Conservation (phyloP, 2,113 vertebrate species). For the Albula goreensis region DNA sequence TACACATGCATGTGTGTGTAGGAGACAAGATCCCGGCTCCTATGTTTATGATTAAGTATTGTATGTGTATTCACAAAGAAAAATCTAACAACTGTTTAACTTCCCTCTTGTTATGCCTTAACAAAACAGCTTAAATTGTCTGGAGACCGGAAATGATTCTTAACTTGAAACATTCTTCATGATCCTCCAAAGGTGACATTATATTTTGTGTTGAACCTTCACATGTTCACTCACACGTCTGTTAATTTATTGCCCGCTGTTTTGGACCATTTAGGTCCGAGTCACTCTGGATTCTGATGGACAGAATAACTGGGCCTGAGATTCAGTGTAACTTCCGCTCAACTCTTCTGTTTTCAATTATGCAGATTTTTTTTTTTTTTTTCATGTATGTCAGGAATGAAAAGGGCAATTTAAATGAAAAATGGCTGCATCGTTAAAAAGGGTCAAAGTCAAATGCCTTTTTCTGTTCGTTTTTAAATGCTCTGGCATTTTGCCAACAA, state of each 20-base stretch:
- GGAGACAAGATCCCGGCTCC: too few relatives aligned
- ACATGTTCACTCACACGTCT: background rate
- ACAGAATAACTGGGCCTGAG: background rate
- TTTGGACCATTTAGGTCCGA: background rate
- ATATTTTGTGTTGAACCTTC: background rate
- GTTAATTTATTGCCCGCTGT: background rate
- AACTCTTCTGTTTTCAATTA: background rate
- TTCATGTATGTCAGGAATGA: background rate
- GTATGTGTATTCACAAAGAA: too few relatives aligned
- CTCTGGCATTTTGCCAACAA: slow-evolving; percentile 20
- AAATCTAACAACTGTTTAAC: too few relatives aligned
- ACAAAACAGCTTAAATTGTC: too few relatives aligned
- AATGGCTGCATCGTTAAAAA: background rate
- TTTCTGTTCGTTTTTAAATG: slow-evolving; percentile 12
- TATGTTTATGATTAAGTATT: too few relatives aligned
- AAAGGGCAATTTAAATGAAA: background rate
- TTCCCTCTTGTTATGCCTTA: too few relatives aligned
- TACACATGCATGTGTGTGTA: too few relatives aligned
- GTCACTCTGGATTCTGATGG: background rate
- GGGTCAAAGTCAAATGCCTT: background rate
- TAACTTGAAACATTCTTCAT: background rate
- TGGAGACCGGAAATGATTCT: too few relatives aligned
- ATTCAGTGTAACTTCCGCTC: background rate
- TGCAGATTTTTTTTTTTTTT: background rate
- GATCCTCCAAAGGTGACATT: background rate